These are phyloP conservation scores for Clarias fuscus DNA, from an alignment of 2,797 vertebrate genomes.

Conservation along the genomic window DNA sequence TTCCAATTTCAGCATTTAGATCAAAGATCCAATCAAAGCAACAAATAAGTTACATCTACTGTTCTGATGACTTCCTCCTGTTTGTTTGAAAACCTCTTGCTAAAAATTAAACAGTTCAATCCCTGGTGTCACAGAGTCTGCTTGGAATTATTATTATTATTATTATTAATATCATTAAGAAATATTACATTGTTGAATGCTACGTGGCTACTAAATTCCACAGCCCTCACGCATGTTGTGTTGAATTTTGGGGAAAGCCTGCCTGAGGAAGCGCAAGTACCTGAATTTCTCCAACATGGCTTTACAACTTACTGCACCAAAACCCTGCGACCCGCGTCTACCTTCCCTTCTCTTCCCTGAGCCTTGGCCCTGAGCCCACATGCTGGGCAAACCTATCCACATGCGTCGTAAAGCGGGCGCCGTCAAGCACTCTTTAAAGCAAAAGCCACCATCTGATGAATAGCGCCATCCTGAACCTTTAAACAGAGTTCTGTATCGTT, in stretches of 20 bases:
- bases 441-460: background rate
- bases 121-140: background rate
- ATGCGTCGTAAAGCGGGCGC: constrained; percentile 12
- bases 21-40: background rate
- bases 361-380: constrained; percentile 53
- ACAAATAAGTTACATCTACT: background rate
- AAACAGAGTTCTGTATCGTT: background rate
- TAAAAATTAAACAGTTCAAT: too few species aligned
- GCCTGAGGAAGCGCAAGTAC: constrained; percentile 8
- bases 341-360: constrained; percentile 56
- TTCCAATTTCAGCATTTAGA: background rate
- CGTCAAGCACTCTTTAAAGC: constrained; percentile 27
- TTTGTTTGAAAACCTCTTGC: background rate
- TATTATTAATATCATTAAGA: background rate
- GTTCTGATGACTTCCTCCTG: background rate
- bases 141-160: background rate
- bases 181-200: background rate
- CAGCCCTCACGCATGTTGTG: background rate
- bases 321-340: constrained; percentile 66
- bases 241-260: background rate
- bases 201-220: background rate
- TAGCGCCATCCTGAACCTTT: background rate
- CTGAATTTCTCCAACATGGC: constrained; percentile 49
- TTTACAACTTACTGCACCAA: constrained; percentile 81
- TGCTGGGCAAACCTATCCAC: constrained; percentile 40